Evolutionary conservation across 2,113 vertebrate species (phyloP).

Genomic region (Clarias macrocephalus): DNA sequence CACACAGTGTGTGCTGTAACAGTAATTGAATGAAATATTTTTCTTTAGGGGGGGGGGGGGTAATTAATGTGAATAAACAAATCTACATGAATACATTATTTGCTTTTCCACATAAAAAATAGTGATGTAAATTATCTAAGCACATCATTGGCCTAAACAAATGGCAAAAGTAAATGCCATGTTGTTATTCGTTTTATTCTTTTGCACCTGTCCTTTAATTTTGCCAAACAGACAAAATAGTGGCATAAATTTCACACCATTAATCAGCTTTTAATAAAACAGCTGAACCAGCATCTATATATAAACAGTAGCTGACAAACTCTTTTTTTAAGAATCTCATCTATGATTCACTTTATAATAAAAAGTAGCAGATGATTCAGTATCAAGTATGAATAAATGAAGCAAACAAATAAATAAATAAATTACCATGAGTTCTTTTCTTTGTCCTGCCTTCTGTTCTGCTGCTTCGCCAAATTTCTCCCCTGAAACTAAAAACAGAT

Average conservation of each 20-base stretch:
- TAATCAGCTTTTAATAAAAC: not conserved
- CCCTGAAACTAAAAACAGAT: conserved; percentile 64
- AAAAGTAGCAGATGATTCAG: not conserved
- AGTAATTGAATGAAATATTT: no score
- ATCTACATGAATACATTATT: no score
- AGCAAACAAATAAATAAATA: conserved; percentile 2
- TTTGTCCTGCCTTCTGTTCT: conserved; percentile 60
- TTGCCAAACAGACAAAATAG: not conserved
- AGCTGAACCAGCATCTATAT: not conserved
- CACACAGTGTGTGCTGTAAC: no score
- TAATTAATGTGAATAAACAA: no score
- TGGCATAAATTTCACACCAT: not conserved
- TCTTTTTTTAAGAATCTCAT: not conserved
- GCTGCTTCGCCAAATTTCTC: conserved; percentile 61
- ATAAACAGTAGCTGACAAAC: not conserved
- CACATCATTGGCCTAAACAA: no score
- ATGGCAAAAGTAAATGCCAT: no score
- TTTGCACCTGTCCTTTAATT: not conserved
- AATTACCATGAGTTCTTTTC: conserved; percentile 67
- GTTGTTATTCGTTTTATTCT: no score
- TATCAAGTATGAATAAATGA: not conserved
- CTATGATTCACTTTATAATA: not conserved
- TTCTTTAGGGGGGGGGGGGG: no score
- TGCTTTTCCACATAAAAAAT: no score
- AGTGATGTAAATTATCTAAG: no score